phyloP scores from a whole-genome alignment of 2,113 vertebrate genomes.

The Mobula birostris region DNA sequence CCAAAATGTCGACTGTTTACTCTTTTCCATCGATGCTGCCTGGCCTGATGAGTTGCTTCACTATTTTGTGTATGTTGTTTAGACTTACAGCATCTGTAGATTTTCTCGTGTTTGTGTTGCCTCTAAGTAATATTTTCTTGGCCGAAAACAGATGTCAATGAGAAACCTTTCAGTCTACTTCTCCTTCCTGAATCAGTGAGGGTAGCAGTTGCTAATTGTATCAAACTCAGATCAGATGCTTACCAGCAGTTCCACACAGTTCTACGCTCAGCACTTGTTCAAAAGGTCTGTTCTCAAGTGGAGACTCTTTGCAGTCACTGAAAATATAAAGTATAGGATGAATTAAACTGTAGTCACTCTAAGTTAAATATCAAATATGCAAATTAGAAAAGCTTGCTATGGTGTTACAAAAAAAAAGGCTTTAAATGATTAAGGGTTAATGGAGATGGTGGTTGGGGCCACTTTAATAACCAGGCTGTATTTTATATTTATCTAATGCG shows the following conservation, averaged over 20 bases:
- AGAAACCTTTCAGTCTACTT: neutral
- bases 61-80: too few relatives aligned
- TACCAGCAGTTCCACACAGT: constrained; percentile 95
- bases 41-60: too few relatives aligned
- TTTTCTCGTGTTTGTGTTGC: too few relatives aligned
- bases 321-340: neutral
- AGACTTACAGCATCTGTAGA: too few relatives aligned
- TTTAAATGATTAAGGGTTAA: neutral
- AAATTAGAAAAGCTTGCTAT: neutral
- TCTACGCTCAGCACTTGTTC: constrained; percentile 84
- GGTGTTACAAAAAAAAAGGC: neutral
- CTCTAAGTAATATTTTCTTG: neutral
- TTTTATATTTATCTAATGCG: neutral
- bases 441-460: neutral
- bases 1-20: too few relatives aligned
- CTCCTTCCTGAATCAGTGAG: neutral
- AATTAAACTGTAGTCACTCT: neutral
- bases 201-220: neutral
- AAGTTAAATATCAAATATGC: neutral
- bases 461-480: neutral
- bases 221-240: constrained; percentile 39
- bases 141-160: constrained; percentile 3
- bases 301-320: constrained; percentile 47
- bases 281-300: constrained; percentile 71
- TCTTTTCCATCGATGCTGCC: too few relatives aligned